These are phyloP conservation scores for Polypterus bichir DNA, from an alignment of 2,113 vertebrate species.

Conservation along the genomic window DNA sequence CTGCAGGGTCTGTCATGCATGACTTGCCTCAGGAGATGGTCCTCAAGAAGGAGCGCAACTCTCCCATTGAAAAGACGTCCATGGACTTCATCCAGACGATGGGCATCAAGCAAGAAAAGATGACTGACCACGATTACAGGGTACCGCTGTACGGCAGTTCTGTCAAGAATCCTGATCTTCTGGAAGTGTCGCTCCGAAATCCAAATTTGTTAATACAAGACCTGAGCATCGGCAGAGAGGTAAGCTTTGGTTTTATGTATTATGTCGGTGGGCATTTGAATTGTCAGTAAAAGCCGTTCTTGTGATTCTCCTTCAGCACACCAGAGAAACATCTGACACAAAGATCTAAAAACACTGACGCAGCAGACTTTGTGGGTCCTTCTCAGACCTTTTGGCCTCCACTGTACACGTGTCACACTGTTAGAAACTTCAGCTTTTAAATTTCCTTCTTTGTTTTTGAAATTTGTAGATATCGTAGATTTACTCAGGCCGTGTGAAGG, in stretches of 20 bases:
- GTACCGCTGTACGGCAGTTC: constrained; percentile 52
- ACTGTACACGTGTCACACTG: too few relatives aligned
- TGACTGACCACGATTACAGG: constrained; percentile 72
- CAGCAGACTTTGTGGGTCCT: too few relatives aligned
- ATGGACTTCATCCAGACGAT: constrained; percentile 78
- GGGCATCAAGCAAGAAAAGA: constrained; percentile 89
- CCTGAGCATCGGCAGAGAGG: constrained; percentile 59
- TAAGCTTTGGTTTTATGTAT: constrained; percentile 14
- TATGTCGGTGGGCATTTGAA: neutral
- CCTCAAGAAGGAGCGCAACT: constrained; percentile 83
- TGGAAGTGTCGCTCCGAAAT: constrained; percentile 59
- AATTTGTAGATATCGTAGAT: too few relatives aligned
- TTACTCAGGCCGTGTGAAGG: too few relatives aligned
- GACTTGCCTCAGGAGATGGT: constrained; percentile 79
- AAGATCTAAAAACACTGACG: too few relatives aligned
- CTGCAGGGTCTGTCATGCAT: constrained; percentile 66
- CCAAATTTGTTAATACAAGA: constrained; percentile 80
- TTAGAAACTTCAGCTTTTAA: too few relatives aligned
- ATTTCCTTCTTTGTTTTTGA: too few relatives aligned
- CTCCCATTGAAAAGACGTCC: constrained; percentile 56
- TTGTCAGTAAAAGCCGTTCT: neutral
- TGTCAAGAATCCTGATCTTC: constrained; percentile 59
- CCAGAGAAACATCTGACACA: too few relatives aligned
- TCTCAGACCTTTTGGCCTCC: too few relatives aligned
- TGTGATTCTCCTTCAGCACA: neutral